Evolutionary conservation across 2,797 vertebrate genomes (phyloP), one percentile per base, ranked within the genome.

Genomic region (Alauda arvensis): DNA sequence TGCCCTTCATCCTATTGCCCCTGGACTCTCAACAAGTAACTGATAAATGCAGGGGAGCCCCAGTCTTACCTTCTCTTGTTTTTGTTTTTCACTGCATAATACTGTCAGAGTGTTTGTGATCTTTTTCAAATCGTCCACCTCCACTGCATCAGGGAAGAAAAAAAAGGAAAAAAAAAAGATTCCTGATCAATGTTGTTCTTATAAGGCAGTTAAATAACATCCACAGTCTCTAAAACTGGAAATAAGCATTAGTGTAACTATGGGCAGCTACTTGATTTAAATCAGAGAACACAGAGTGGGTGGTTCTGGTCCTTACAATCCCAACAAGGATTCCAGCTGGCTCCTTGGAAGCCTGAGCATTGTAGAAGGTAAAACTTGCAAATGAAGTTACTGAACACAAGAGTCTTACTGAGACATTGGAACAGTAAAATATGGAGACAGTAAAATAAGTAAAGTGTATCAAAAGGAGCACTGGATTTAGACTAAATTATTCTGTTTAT

Each of bases 41-140:
- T 18, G 4, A 23, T 7, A 53, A 48, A 19, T 29, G 62, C 46
- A 60, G 39, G 39, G 52, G 28, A 57, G 39, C 20, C 52, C 31
- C 48, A 48, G 1, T n/a, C 98, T 97, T 92, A 99, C 99, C 97
- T 99, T 99, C 97, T 99, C 99, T 95, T 99, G 98, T 97, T 98
- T 99, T 96, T 99, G 99, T 96, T 99, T 99, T 97, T 99, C 99
- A 97, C 95, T 98, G 96, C 99, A 99, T 95, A 99, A 98, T 78
- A 97, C 98, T 93, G 99, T 98, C 96, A 99, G 93, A 60, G 98
- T 98, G 97, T 98, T 99, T 94, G 97, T 99, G 97, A 99, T 95
- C 97, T 99, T 99, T 98, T 98, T 99, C 96, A 99, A 97, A 95
- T 99, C 99, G 23, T 99, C 99, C 87, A 99, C 95, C 98, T 99